These are phyloP conservation scores for Microcaecilia unicolor DNA, from an alignment of 2,797 vertebrate genomes.

Conservation along the genomic window DNA sequence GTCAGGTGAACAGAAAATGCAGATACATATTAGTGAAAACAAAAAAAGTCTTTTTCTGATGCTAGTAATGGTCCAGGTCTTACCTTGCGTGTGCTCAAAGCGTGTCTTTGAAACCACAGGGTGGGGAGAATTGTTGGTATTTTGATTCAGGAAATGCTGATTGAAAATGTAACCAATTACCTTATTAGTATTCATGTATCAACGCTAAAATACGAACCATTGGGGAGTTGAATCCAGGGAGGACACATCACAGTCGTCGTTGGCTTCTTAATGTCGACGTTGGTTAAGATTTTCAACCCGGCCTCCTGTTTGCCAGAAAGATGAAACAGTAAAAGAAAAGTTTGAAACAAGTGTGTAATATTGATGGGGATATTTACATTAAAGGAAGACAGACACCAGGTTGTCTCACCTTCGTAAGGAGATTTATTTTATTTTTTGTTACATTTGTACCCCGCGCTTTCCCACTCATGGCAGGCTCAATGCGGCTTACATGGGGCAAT, in stretches of 20 bases:
- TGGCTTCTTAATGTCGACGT: constrained; percentile 57
- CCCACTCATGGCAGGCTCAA: too few relatives aligned
- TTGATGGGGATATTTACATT: too few relatives aligned
- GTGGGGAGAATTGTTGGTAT: neutral
- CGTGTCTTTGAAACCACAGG: neutral
- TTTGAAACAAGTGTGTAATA: neutral
- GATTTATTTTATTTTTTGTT: too few relatives aligned
- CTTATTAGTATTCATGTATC: constrained; percentile 9
- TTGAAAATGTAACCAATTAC: too few relatives aligned
- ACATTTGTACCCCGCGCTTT: too few relatives aligned
- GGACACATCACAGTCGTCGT: constrained; percentile 3
- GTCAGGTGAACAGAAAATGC: too few relatives aligned
- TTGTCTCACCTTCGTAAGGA: too few relatives aligned
- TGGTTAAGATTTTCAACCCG: constrained; percentile 69
- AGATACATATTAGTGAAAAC: too few relatives aligned
- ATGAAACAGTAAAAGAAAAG: neutral
- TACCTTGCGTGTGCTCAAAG: neutral
- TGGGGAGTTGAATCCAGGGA: neutral
- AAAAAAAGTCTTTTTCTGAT: neutral
- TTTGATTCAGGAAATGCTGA: neutral
- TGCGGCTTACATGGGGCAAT: too few relatives aligned
- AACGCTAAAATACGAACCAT: neutral
- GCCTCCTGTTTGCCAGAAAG: constrained; percentile 22
- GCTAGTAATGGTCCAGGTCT: neutral
- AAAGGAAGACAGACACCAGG: too few relatives aligned